phyloP scores from a whole-genome alignment of 2,888 invertebrate species.

The Andrena chrysosceles region DNA sequence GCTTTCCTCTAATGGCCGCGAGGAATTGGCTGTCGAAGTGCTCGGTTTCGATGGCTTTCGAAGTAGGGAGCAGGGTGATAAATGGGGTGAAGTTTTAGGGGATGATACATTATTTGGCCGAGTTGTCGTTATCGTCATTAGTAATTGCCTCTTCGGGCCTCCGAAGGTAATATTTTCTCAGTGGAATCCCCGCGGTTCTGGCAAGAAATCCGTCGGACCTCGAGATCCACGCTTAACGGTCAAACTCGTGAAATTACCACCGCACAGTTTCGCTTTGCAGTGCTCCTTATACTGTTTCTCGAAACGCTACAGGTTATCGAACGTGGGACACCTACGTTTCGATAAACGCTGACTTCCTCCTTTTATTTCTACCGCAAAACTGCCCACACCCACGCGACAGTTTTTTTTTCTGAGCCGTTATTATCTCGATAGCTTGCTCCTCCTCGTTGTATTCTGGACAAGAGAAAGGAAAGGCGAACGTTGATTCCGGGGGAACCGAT shows the following conservation, averaged over 20 bases:
- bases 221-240: conserved; percentile 23
- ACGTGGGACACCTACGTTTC: neutral
- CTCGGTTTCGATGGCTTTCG: no score
- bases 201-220: conserved; percentile 7
- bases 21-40: no score
- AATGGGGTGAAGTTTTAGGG: no score
- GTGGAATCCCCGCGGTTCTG: neutral
- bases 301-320: conserved; percentile 26
- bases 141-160: neutral
- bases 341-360: neutral
- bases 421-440: neutral
- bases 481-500: neutral
- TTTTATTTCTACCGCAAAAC: conserved; percentile 18
- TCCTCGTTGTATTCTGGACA: neutral
- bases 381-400: conserved; percentile 11
- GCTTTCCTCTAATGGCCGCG: no score
- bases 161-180: neutral
- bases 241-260: conserved; percentile 7
- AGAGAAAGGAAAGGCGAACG: neutral
- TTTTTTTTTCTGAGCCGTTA: conserved; percentile 3
- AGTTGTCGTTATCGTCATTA: no score
- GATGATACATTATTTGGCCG: no score
- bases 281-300: neutral
- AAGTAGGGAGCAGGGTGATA: no score
- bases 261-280: neutral